Evolutionary conservation across 2,797 vertebrate species (phyloP), one percentile per base, ranked within the genome.

Genomic region (Fistularia commersonii): DNA sequence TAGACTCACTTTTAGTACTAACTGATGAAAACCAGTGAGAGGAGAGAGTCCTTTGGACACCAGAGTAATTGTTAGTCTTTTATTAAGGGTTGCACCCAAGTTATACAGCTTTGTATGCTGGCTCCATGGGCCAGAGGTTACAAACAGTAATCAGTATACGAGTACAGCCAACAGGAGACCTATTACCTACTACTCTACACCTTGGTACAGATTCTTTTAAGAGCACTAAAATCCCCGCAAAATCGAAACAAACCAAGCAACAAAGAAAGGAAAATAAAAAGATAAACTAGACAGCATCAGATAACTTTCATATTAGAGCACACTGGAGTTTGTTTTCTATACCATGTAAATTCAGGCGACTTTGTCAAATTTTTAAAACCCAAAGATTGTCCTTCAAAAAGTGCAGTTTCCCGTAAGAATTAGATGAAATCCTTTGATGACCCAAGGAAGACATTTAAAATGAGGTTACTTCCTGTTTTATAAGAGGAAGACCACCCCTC

Each of bases 381-480:
- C 89, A 90, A 91, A 87, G 91, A 92, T 91, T 92, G 91, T 92
- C 91, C 90, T 91, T 91, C 89, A 90, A 90, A 92, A 92, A 91
- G 90, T 92, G 91, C 91, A 89, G 88, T 88, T 88, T 79, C 83
- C 87, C 84, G 61, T 74, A 43, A 81, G 79, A 78, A 80, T 85
- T 85, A 86, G 86, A 83, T 86, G 89, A 87, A 89, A 88, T 84
- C 84, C 83, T 80, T 83, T 87, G 84, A 88, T 85, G 79, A 86
- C 79, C 78, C 73, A 62, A 89, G 89, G 90, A 91, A 91, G 88
- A 91, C 86, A 7, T 84, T 74, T 88, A 83, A 89, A 85, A 83
- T 84, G 79, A 90, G 86, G 76, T 77, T 84, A 79, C 79, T 82
- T 88, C 85, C 85, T 66, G 85, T 84, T 83, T 69, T 82, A 74